Base-by-base conservation (phyloP, 1,140 invertebrate species). In the Plectrocnemia conspersa region DNA sequence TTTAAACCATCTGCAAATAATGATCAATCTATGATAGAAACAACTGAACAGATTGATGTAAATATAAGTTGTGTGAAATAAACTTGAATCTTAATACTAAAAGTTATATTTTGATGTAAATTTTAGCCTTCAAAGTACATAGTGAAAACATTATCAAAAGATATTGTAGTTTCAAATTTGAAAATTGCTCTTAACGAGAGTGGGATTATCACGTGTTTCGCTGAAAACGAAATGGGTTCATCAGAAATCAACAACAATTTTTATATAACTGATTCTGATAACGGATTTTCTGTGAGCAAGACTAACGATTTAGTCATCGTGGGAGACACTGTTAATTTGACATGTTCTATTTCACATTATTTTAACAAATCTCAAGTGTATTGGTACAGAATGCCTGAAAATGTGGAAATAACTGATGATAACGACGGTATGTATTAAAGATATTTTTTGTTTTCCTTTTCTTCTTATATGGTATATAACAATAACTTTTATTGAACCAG, bases 311-410 rank as follows among this genome's bases (percentile, higher is more conserved):
- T 65, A 35, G 65, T 79, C 7, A 71, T 76, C 1, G 65, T 62
- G 22, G 77, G 75, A 0, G 80, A 82, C 52, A 55, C 74, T 29
- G 35, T 79, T 3, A 65, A 58, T 21, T 47, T 81, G 2, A 72
- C 64, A 4, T 83, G 81, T 59, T 75, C 69, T 4, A 79, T 74
- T 2, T 71, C 78, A 1, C 64, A 73, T 21, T 78, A 80, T 42
- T 4, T n/a, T 40, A 76, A 79, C 58, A 82, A 73, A 24, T 65
- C 72, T 3, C 47, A 65, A 15, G 53, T 69, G 2, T 25, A 57
- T 22, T 81, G 78, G 35, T 38, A 9, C 18, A 38, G 18, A 38
- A 38, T 38, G 35, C 35, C 35, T 5, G 35, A 38, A 38, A 38
- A 38, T 38, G 15, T 5, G 13, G 6, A 13, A 38, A 38, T 38